These are phyloP conservation scores for Oncorhynchus kisutch DNA, from an alignment of 2,113 vertebrate genomes.

Conservation along the genomic window DNA sequence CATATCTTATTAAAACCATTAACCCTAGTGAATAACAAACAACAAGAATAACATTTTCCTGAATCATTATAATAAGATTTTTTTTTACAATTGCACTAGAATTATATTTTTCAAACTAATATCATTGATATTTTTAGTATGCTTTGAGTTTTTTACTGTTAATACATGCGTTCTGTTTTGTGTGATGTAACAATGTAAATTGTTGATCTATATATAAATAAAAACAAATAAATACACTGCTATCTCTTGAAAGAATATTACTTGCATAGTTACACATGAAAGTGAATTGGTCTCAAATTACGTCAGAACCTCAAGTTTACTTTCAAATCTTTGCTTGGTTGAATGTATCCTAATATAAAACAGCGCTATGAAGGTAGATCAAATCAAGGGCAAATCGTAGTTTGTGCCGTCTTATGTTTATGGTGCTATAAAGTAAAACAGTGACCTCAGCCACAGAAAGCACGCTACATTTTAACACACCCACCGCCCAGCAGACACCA, in stretches of 20 bases:
- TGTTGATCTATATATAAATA: no score
- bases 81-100: no score
- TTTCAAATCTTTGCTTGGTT: neutral
- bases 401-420: neutral
- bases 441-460: slow-evolving; percentile 43
- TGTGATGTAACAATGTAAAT: no score
- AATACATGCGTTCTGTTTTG: no score
- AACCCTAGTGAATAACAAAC: no score
- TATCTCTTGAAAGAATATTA: neutral
- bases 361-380: neutral
- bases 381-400: neutral
- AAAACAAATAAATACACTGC: no score
- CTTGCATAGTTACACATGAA: neutral
- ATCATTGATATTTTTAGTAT: no score
- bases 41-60: no score
- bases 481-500: slow-evolving; percentile 45
- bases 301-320: slow-evolving; percentile 2
- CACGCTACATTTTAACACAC: slow-evolving; percentile 38
- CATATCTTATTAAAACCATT: no score
- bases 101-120: no score
- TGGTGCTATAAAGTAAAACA: slow-evolving; percentile 1
- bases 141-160: no score
- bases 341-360: neutral
- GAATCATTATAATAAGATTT: no score
- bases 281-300: neutral